phyloP scores from a whole-genome alignment of 1,140 invertebrate species.

The Drosophila tani region DNA sequence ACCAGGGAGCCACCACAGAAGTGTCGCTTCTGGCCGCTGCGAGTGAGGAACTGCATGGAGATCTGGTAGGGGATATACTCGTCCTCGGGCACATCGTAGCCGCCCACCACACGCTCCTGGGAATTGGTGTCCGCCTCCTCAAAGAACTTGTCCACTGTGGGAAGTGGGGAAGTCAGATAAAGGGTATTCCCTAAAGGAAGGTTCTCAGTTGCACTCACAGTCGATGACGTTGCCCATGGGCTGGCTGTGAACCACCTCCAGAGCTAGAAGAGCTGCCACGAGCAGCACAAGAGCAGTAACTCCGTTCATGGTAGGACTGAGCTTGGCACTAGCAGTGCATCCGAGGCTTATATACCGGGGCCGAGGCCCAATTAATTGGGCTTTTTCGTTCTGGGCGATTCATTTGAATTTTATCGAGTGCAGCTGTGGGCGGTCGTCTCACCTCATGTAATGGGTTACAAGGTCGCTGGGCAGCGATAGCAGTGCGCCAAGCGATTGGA shows the following conservation, averaged over 20 bases:
- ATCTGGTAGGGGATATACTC: constrained; percentile 81
- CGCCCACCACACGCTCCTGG: constrained; percentile 76
- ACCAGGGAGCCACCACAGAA: constrained; percentile 86
- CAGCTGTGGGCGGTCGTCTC: constrained; percentile 69
- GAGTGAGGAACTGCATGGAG: constrained; percentile 76
- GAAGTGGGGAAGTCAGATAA: background rate
- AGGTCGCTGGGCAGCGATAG: constrained; percentile 46
- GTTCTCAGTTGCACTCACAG: constrained; percentile 44
- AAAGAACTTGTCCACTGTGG: constrained; percentile 71
- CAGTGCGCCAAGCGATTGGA: background rate
- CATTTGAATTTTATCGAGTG: constrained; percentile 72
- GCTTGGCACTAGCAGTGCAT: constrained; percentile 20
- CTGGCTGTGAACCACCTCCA: constrained; percentile 1
- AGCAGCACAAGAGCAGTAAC: constrained; percentile 22
- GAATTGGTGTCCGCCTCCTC: constrained; percentile 60
- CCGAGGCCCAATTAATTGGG: constrained; percentile 24
- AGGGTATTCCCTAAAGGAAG: no score
- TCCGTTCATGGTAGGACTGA: constrained; percentile 29
- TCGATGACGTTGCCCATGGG: constrained; percentile 51
- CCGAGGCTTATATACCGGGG: constrained; percentile 53
- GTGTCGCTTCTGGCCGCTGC: constrained; percentile 66
- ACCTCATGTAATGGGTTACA: constrained; percentile 57
- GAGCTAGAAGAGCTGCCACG: constrained; percentile 1
- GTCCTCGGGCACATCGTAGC: constrained; percentile 68
- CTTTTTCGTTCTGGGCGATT: constrained; percentile 29